Evolutionary conservation across 2,113 vertebrate genomes (phyloP).

Genomic region (Misgurnus mizolepis): DNA sequence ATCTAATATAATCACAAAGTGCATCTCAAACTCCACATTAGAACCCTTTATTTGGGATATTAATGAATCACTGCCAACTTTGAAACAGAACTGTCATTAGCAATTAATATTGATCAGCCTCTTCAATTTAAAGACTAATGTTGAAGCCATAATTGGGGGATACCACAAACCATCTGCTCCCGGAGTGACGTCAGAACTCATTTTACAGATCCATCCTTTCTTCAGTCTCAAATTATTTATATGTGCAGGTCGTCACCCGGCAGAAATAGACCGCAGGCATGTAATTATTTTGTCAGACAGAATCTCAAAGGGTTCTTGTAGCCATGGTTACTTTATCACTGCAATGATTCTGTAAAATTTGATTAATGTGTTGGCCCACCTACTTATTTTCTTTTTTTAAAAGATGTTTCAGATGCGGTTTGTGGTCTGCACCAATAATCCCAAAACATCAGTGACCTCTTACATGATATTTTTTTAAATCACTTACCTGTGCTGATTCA

Average conservation of each 20-base stretch:
- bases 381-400: not conserved
- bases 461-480: not conserved
- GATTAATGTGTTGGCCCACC: not conserved
- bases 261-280: constrained; percentile 46
- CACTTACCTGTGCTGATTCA: constrained; percentile 85
- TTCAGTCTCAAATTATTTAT: constrained; percentile 22
- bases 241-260: constrained; percentile 51
- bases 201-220: not conserved
- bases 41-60: not conserved
- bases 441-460: not conserved
- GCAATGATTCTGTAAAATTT: not conserved
- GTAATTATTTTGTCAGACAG: constrained; percentile 59
- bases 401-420: not conserved
- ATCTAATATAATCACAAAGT: too few relatives aligned
- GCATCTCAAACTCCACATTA: not conserved
- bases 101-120: constrained; percentile 8
- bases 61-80: not conserved
- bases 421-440: not conserved
- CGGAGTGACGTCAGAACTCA: not conserved
- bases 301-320: constrained; percentile 59
- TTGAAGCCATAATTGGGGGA: constrained; percentile 11
- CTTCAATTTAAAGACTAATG: constrained; percentile 25
- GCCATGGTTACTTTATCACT: constrained; percentile 63
- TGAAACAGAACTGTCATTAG: not conserved
- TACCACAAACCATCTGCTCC: not conserved